Conservation (phyloP, 2,888 invertebrate genomes). For the Xanthostigma xanthostigma region DNA sequence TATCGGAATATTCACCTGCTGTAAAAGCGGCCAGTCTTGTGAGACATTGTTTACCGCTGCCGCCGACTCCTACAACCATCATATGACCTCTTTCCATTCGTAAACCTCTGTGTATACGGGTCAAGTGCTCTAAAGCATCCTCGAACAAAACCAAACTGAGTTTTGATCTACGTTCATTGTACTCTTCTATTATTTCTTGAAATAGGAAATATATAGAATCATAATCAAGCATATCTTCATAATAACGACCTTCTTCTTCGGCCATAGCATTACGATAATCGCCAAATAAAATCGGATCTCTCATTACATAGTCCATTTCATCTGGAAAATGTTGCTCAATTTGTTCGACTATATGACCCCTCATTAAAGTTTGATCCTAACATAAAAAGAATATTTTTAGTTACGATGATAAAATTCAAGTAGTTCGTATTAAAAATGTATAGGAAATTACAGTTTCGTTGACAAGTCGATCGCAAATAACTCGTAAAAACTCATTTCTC, state of each 20-base stretch:
- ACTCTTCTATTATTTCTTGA: slow-evolving; percentile 79
- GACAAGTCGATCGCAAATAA: slow-evolving; percentile 71
- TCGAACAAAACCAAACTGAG: slow-evolving; percentile 78
- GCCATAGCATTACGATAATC: slow-evolving; percentile 78
- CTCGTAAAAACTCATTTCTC: slow-evolving; percentile 80
- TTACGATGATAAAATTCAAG: neutral
- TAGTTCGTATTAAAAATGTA: neutral
- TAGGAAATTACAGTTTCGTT: neutral
- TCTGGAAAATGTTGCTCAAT: slow-evolving; percentile 43
- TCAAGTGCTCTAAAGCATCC: slow-evolving; percentile 82
- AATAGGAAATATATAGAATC: slow-evolving; percentile 78
- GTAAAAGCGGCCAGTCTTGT: slow-evolving; percentile 70
- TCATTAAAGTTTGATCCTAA: slow-evolving; percentile 51
- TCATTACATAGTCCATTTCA: slow-evolving; percentile 49
- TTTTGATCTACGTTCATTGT: slow-evolving; percentile 57
- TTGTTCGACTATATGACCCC: slow-evolving; percentile 39
- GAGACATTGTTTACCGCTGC: slow-evolving; percentile 75
- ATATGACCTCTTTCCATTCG: slow-evolving; percentile 74
- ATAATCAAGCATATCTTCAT: slow-evolving; percentile 82
- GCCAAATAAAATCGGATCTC: slow-evolving; percentile 76
- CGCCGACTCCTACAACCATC: slow-evolving; percentile 76
- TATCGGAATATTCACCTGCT: slow-evolving; percentile 35
- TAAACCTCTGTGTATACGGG: slow-evolving; percentile 70
- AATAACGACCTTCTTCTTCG: slow-evolving; percentile 62
- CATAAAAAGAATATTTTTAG: slow-evolving; percentile 6